Evolutionary conservation across 2,888 invertebrate genomes (phyloP), one percentile per base, ranked within the genome.

Genomic region (Arrhopalites spinosus): DNA sequence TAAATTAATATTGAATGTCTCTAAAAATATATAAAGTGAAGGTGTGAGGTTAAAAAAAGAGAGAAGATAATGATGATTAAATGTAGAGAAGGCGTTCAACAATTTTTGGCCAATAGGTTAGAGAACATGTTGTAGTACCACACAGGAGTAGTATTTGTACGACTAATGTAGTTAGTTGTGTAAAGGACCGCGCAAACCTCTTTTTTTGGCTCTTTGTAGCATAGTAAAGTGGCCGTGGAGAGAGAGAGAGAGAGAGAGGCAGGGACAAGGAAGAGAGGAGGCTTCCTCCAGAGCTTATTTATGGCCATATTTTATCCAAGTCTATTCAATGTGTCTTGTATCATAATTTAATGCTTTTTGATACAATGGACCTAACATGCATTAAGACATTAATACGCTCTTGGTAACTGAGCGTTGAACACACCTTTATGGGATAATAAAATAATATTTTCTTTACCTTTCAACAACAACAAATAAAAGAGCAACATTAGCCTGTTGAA

Each of bases 291-390:
- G n/a, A 45, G 69, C 29, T 59, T 73, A 73, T 74, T 74, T 73
- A 75, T 75, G 78, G 74, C 76, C 76, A 78, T 78, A 78, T 75
- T 78, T 78, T 77, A 75, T 78, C 77, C 75, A 30, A 61, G 69
- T 30, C 78, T 75, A 77, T 78, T 78, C 78, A 78, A 78, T 77
- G 73, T 78, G 78, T 78, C 78, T 66, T 78, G 74, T 77, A 77
- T 77, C 77, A 77, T 77, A 77, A 77, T 77, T 77, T 77, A 74
- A 77, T 77, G 74, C 74, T 66, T 68, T 74, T 30, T 74, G 74
- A 74, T 74, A 74, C 74, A 74, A 74, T 74, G 67, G 74, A 59
- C 74, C 36, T 68, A 66, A 67, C 67, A 68, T 74, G 74, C 66
- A 74, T 74, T 74, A 74, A 74, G 74, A 74, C 67, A 74, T 74